These are phyloP conservation scores for Lasioglossum lativentre DNA, from an alignment of 2,888 invertebrate genomes.

Conservation along the genomic window DNA sequence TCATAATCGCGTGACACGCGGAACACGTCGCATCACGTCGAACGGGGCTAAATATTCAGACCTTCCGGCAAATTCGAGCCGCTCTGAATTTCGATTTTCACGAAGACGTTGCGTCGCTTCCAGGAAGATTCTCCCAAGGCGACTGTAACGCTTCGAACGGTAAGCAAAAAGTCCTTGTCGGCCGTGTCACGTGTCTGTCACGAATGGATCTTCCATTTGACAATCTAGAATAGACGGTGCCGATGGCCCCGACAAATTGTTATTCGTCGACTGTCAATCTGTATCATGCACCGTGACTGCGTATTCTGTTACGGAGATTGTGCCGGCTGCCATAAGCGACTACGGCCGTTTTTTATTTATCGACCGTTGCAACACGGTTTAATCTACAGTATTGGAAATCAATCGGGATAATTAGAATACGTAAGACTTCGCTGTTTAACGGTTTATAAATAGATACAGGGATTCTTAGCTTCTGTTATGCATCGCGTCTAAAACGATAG, in stretches of 20 bases:
- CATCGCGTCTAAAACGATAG: no score
- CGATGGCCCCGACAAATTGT: slow-evolving; percentile 19
- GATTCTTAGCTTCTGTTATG: neutral
- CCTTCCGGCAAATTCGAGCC: neutral
- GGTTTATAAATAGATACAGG: neutral
- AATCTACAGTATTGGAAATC: neutral
- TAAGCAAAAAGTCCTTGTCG: slow-evolving; percentile 15
- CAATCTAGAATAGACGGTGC: slow-evolving; percentile 4
- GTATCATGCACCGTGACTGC: slow-evolving; percentile 7
- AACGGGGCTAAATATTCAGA: slow-evolving; percentile 27
- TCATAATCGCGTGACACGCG: neutral
- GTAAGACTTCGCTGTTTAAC: neutral
- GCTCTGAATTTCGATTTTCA: slow-evolving; percentile 40
- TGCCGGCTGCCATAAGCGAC: neutral
- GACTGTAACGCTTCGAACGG: neutral
- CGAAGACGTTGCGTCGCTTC: slow-evolving; percentile 29
- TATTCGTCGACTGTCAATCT: slow-evolving; percentile 22
- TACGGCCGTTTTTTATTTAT: neutral
- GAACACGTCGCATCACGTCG: neutral
- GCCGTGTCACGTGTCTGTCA: slow-evolving; percentile 30
- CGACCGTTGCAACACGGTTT: neutral
- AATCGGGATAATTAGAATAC: neutral
- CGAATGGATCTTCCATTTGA: slow-evolving; percentile 17
- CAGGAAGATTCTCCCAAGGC: slow-evolving; percentile 20
- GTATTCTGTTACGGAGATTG: neutral